phyloP scores from a whole-genome alignment of 2,888 invertebrate genomes.

The Caradrina kadenii region DNA sequence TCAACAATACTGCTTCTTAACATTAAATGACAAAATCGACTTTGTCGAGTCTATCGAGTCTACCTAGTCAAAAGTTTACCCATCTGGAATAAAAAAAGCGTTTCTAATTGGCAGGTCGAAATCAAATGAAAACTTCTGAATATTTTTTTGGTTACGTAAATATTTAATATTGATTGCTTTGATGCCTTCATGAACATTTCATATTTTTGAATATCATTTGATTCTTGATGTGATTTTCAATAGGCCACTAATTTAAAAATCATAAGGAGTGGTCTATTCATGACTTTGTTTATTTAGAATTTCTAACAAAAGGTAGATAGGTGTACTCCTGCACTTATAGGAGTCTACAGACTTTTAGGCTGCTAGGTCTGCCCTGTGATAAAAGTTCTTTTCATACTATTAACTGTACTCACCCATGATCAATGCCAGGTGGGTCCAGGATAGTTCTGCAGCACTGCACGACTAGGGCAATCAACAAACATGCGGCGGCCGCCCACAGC shows the following conservation, averaged over 20 bases:
- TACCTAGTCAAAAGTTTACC: no score
- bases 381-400: background rate
- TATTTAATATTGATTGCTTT: background rate
- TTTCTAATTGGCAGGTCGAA: background rate
- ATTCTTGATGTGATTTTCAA: background rate
- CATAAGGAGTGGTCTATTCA: background rate
- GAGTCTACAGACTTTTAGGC: no score
- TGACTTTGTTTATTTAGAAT: no score
- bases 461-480: slow-evolving; percentile 87
- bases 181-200: slow-evolving; percentile 23
- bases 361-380: background rate
- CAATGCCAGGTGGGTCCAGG: slow-evolving; percentile 80
- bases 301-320: no score
- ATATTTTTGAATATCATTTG: slow-evolving; percentile 17
- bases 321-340: no score
- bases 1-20: no score
- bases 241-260: background rate
- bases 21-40: no score
- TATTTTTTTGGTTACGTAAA: no score
- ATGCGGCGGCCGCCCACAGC: slow-evolving; percentile 90
- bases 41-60: no score
- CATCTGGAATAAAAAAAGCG: no score
- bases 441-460: slow-evolving; percentile 90
- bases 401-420: slow-evolving; percentile 68
- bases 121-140: no score